Conservation (phyloP, 2,888 invertebrate species). For the Arge pagana region DNA sequence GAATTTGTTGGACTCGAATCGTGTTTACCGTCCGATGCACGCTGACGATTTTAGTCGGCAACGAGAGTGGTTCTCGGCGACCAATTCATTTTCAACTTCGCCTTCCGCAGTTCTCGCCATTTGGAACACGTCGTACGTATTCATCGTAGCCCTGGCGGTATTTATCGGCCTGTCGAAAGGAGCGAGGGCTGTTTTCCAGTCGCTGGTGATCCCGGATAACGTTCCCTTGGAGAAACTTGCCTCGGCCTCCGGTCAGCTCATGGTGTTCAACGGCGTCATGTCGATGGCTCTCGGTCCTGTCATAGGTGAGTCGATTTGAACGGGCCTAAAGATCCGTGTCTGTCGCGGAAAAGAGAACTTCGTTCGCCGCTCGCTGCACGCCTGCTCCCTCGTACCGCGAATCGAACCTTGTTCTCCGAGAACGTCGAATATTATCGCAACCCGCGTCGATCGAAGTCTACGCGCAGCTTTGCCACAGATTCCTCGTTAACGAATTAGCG, state of each 20-base stretch:
- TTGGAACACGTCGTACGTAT: slow-evolving; percentile 35
- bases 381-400: no score
- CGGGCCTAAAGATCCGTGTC: no score
- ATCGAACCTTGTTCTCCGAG: no score
- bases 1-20: no score
- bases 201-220: slow-evolving; percentile 53
- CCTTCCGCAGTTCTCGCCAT: slow-evolving; percentile 44
- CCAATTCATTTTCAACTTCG: slow-evolving; percentile 19
- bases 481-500: background rate
- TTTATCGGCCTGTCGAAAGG: slow-evolving; percentile 56
- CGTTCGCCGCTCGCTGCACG: no score
- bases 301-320: slow-evolving; percentile 46
- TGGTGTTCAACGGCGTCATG: slow-evolving; percentile 51
- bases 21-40: no score
- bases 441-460: no score
- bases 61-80: slow-evolving; percentile 2
- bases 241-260: slow-evolving; percentile 53
- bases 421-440: no score
- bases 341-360: no score
- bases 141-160: slow-evolving; percentile 40
- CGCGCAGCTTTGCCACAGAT: no score
- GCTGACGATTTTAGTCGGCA: no score
- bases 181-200: slow-evolving; percentile 55
- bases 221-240: slow-evolving; percentile 52
- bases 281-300: slow-evolving; percentile 53